Evolutionary conservation across 1,140 invertebrate species (phyloP).

Genomic region (Medauroidea extradentata): DNA sequence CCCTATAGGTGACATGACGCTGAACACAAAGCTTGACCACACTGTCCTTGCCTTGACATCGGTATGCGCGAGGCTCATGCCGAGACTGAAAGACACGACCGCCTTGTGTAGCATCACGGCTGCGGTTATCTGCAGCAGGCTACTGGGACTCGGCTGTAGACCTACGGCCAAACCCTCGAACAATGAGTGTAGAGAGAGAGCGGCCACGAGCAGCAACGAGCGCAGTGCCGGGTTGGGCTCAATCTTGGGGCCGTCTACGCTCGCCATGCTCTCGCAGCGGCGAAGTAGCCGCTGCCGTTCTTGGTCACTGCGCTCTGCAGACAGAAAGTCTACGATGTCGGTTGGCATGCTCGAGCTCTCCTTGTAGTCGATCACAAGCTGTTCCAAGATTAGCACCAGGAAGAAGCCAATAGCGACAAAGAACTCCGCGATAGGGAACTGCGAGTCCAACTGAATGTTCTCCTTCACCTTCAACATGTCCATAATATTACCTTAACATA

Average conservation of each 20-base stretch:
- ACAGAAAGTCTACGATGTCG: no score
- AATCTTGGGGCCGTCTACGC: background rate
- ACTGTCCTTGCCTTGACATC: constrained; percentile 42
- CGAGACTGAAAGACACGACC: constrained; percentile 57
- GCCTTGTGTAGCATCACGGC: constrained; percentile 59
- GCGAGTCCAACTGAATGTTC: no score
- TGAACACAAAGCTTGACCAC: constrained; percentile 47
- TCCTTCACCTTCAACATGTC: constrained; percentile 22
- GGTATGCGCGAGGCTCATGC: constrained; percentile 55
- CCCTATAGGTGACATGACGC: constrained; percentile 48
- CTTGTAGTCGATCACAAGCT: constrained; percentile 47
- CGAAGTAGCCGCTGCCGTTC: no score
- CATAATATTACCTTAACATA: no score
- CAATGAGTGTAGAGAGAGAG: constrained; percentile 51
- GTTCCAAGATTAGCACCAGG: constrained; percentile 54
- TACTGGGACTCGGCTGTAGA: constrained; percentile 42
- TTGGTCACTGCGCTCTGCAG: no score
- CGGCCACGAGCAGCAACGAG: constrained; percentile 45
- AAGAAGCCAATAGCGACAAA: constrained; percentile 54
- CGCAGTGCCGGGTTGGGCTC: constrained; percentile 41
- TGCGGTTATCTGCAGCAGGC: constrained; percentile 48
- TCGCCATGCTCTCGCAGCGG: background rate
- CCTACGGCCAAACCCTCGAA: constrained; percentile 60
- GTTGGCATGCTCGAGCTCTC: constrained; percentile 29
- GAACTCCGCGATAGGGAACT: constrained; percentile 54